phyloP scores from a whole-genome alignment of 2,888 invertebrate genomes.

The Rhagonycha lutea region DNA sequence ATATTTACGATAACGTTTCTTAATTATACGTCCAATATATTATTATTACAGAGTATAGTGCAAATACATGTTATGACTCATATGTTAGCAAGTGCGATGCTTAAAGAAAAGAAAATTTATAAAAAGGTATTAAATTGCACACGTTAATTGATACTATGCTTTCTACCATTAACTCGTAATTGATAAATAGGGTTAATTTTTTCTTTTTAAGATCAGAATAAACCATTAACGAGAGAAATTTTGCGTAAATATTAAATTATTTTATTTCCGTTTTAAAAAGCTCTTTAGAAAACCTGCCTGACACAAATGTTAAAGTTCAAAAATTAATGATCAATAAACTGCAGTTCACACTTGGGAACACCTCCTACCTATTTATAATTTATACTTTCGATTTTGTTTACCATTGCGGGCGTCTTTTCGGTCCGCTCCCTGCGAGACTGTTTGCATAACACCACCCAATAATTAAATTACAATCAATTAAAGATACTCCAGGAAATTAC shows the following conservation, averaged over 20 bases:
- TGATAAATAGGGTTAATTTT: not conserved
- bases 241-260: not conserved
- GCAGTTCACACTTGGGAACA: not conserved
- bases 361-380: not conserved
- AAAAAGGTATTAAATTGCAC: slow-evolving; percentile 8
- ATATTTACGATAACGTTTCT: slow-evolving; percentile 13
- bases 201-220: not conserved
- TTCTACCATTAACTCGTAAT: slow-evolving; percentile 6
- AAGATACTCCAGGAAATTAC: not conserved
- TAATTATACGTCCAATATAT: slow-evolving; percentile 9
- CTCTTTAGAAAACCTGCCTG: not conserved
- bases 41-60: slow-evolving; percentile 6
- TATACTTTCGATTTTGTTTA: not conserved
- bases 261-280: not conserved
- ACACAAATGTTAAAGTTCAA: not conserved
- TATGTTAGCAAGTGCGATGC: not conserved
- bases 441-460: not conserved
- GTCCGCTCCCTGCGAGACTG: not conserved
- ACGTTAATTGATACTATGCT: slow-evolving; percentile 6
- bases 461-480: not conserved
- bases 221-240: not conserved
- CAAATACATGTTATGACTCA: slow-evolving; percentile 16
- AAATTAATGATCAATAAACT: not conserved
- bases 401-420: not conserved
- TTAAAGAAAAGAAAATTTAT: not conserved